Conservation (phyloP, 2,888 invertebrate species). For the Dicyrtomina minuta region DNA sequence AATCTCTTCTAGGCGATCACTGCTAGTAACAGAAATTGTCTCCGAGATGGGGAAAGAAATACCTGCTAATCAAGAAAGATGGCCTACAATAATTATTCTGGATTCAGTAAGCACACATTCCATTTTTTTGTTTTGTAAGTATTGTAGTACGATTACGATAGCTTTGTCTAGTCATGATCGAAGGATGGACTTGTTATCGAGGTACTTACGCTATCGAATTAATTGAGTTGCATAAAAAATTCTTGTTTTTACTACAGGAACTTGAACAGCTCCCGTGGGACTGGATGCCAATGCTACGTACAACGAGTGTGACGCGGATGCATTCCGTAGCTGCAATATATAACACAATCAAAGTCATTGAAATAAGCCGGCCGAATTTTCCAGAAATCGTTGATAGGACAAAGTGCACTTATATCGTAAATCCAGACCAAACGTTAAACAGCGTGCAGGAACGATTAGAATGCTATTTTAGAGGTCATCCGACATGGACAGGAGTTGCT, state of each 20-base stretch:
- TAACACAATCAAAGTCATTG: constrained; percentile 49
- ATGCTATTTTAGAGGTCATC: constrained; percentile 62
- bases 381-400: constrained; percentile 39
- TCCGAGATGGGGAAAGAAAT: constrained; percentile 31
- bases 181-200: neutral
- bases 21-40: constrained; percentile 30
- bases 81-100: constrained; percentile 48
- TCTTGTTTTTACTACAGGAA: constrained; percentile 62
- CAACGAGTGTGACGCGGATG: constrained; percentile 72
- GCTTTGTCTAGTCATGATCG: too few species aligned
- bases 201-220: neutral
- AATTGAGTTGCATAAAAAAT: too few species aligned
- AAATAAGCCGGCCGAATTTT: constrained; percentile 21
- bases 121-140: neutral
- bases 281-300: constrained; percentile 65
- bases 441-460: constrained; percentile 67
- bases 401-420: constrained; percentile 64
- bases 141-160: neutral
- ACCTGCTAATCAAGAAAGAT: constrained; percentile 27
- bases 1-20: constrained; percentile 20
- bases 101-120: constrained; percentile 42
- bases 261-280: constrained; percentile 81
- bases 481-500: constrained; percentile 65
- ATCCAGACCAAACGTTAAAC: constrained; percentile 69
- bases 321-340: constrained; percentile 63